Conservation (phyloP, 2,888 invertebrate genomes). For the Zhuqinia jingwanae region DNA sequence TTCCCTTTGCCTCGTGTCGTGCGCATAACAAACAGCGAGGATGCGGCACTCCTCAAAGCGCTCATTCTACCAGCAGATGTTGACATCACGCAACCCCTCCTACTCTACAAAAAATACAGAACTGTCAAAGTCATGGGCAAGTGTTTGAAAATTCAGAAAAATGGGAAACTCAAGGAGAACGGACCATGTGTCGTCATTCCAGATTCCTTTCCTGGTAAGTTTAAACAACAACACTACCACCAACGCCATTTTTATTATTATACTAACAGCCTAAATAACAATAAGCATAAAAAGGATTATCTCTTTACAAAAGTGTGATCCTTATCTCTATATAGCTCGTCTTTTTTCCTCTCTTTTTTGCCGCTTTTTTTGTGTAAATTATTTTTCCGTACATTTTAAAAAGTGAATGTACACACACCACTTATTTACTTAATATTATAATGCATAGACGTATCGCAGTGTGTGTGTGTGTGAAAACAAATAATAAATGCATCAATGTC, state of each 20-base stretch:
- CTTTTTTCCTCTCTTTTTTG: not conserved
- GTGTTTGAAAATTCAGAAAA: conserved; percentile 81
- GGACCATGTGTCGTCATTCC: conserved; percentile 85
- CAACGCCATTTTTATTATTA: too few relatives aligned
- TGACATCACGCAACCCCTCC: conserved; percentile 83
- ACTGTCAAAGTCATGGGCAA: conserved; percentile 85
- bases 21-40: conserved; percentile 78
- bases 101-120: conserved; percentile 85
- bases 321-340: conserved; percentile 14
- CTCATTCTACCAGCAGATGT: conserved; percentile 79
- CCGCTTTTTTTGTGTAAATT: not conserved
- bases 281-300: conserved; percentile 8
- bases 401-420: not conserved
- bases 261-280: too few relatives aligned
- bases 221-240: conserved; percentile 25
- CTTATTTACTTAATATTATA: too few relatives aligned
- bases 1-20: conserved; percentile 77
- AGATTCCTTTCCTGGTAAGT: conserved; percentile 85
- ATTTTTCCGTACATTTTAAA: conserved; percentile 19
- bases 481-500: conserved; percentile 62
- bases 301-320: conserved; percentile 9
- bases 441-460: not conserved
- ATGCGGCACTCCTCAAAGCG: conserved; percentile 75
- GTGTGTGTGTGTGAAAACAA: conserved; percentile 43
- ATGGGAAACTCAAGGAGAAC: conserved; percentile 80